These are phyloP conservation scores for Hepsetus odoe DNA, from an alignment of 2,113 vertebrate genomes.

Conservation along the genomic window DNA sequence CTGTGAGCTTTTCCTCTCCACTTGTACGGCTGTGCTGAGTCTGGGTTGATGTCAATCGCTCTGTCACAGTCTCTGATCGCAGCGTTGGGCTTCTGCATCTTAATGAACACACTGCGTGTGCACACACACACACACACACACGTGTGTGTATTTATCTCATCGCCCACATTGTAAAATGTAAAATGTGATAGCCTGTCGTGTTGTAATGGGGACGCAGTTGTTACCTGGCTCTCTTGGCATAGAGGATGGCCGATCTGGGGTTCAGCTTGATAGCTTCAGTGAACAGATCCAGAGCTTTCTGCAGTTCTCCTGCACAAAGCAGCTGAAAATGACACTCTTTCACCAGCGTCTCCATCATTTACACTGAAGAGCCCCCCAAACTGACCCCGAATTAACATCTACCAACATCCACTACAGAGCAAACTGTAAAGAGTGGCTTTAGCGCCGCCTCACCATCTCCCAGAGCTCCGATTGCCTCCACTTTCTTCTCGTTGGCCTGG, in stretches of 20 bases:
- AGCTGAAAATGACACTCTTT: too few species aligned
- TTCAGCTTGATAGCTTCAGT: conserved; percentile 96
- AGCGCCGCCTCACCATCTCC: conserved; percentile 80
- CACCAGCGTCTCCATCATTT: too few species aligned
- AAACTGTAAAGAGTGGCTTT: background rate
- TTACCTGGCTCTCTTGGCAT: conserved; percentile 96
- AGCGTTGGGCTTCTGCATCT: conserved; percentile 95
- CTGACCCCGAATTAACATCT: too few species aligned
- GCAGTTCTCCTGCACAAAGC: conserved; percentile 79
- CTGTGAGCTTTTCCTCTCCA: conserved; percentile 95
- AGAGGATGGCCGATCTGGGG: conserved; percentile 89
- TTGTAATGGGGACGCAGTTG: background rate
- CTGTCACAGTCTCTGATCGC: conserved; percentile 94
- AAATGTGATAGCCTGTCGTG: too few species aligned
- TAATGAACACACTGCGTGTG: conserved; percentile 89
- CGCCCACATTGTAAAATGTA: background rate
- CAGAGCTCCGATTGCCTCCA: conserved; percentile 87
- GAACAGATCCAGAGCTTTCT: conserved; percentile 91
- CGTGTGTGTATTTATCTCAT: too few species aligned
- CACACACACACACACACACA: background rate
- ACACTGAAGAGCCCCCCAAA: too few species aligned
- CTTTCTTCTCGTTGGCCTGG: conserved; percentile 93
- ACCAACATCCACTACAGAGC: too few species aligned
- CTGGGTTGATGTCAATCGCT: conserved; percentile 97
- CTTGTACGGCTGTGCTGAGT: conserved; percentile 97